Percentiles rank a stretch among this genome's conserved stretches.
phyloP scores from a whole-genome alignment of 2,113 vertebrate species.

The Enhydra lutris region DNA sequence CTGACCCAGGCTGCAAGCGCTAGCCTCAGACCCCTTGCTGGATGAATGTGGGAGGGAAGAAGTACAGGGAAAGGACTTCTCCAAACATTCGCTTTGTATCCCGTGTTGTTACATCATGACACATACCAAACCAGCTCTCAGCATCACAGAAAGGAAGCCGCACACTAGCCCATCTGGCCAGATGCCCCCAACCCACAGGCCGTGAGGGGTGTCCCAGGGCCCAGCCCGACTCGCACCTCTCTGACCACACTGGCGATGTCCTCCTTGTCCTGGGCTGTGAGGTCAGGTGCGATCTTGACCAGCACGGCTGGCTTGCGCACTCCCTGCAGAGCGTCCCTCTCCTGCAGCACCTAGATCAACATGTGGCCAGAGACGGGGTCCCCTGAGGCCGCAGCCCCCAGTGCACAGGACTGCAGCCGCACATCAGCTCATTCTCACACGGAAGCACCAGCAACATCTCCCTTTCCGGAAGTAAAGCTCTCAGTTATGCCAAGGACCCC shows the following conservation, averaged over 20 bases:
- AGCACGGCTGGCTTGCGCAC: slow-evolving; percentile 87
- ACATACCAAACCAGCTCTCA: neutral
- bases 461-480: neutral
- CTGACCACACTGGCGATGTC: slow-evolving; percentile 91
- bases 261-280: slow-evolving; percentile 89
- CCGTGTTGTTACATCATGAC: neutral
- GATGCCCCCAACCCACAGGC: neutral
- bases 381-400: neutral
- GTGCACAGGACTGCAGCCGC: neutral
- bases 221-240: slow-evolving; percentile 82
- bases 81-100: neutral
- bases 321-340: slow-evolving; percentile 85
- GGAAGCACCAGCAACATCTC: neutral
- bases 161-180: neutral
- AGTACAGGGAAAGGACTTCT: neutral
- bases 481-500: neutral
- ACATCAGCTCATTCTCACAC: neutral
- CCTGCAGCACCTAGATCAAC: slow-evolving; percentile 87
- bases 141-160: neutral
- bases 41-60: neutral
- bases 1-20: neutral
- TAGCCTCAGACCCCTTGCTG: neutral
- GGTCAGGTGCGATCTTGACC: slow-evolving; percentile 96
- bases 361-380: neutral
- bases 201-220: neutral